These are phyloP conservation scores for Gorsachius magnificus DNA, from an alignment of 2,797 vertebrate species.

Conservation along the genomic window DNA sequence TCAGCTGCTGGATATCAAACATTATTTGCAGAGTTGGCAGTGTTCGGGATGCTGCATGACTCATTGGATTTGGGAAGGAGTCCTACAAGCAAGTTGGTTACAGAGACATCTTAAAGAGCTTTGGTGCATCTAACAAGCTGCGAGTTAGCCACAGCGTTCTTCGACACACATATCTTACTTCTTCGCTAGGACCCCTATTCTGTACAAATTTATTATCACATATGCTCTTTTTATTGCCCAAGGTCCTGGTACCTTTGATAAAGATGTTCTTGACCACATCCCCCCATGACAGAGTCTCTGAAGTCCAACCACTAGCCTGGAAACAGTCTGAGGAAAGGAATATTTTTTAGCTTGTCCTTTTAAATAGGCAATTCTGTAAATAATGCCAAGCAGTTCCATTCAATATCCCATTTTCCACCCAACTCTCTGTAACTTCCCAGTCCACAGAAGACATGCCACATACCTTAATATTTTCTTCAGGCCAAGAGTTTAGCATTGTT, in stretches of 20 bases:
- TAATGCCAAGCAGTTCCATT: neutral
- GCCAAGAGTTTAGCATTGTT: conserved; percentile 97
- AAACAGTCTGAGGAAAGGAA: neutral
- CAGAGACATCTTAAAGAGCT: neutral
- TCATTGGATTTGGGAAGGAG: conserved; percentile 4
- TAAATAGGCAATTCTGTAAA: neutral
- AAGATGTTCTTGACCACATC: neutral
- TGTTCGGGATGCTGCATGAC: neutral
- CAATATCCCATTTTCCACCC: neutral
- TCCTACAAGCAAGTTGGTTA: neutral
- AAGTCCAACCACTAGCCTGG: neutral
- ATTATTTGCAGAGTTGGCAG: neutral
- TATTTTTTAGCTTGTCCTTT: neutral
- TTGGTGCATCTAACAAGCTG: neutral
- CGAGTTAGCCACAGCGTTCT: neutral
- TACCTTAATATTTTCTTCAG: conserved; percentile 95
- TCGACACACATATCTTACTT: neutral
- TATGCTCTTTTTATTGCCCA: neutral
- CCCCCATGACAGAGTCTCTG: neutral
- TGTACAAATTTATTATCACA: neutral
- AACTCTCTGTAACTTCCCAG: neutral
- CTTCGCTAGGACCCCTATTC: neutral
- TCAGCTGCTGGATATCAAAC: conserved; percentile 43
- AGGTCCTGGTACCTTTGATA: neutral
- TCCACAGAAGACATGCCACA: neutral